Evolutionary conservation across 1,140 invertebrate genomes (phyloP), one percentile per base, ranked within the genome.

Genomic region (Neodiprion virginianus): DNA sequence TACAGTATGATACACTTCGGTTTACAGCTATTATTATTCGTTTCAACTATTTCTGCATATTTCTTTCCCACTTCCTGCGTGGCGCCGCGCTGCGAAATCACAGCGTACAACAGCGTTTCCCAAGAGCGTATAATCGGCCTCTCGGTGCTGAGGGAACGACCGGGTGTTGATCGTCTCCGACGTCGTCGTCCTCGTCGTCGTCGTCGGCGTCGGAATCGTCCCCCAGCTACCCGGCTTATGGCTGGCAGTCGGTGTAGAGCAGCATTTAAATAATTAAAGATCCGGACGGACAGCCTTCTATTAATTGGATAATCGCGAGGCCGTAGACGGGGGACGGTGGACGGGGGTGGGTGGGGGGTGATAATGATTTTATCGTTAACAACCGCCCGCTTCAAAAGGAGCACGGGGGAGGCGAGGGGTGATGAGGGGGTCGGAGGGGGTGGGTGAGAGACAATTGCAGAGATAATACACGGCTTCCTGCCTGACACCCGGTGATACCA

Each of bases 281-380:
- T 81, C 80, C 80, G 72, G 66, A 49, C 69, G 48, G 72, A 47
- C 72, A 66, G 69, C 71, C 17, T 65, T 65, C 81, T 87, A 87
- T 87, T 87, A 87, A 87, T 87, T 83, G 86, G 82, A 87, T 87
- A 87, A 87, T 87, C 85, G 82, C 80, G 79, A 80, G 28, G 50
- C 61, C 70, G 65, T 12, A 28, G 47, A 71, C 67, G 65, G 48
- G 72, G 11, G n/a, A n/a, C 40, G 67, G 66, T 23, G 28, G n/a
- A 67, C 61, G 70, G 69, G 78, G 79, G 83, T 74, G 75, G 79
- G 77, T 79, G 79, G 83, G 80, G 81, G 81, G 86, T 82, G 86
- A 87, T 87, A 87, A 87, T 87, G 86, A 87, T 87, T 87, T 87
- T 87, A 87, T 87, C 86, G 85, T 87, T 78, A 85, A 80, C 83